These are phyloP conservation scores for Scolanthus callimorphus DNA, from an alignment of 92 coral and sea anemone species.

Conservation along the genomic window DNA sequence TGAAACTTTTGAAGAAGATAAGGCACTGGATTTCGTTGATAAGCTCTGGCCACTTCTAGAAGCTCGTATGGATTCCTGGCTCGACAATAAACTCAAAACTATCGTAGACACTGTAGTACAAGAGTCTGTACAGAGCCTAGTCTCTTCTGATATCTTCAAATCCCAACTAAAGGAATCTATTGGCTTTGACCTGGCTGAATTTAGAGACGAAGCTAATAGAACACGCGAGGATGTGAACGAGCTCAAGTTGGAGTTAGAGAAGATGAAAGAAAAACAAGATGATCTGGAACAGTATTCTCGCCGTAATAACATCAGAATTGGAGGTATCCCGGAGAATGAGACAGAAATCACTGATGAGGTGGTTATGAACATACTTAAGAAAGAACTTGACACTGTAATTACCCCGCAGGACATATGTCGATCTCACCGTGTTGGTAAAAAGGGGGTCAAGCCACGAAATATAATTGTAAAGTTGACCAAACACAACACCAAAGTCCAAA, in stretches of 20 bases:
- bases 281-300: too few relatives aligned
- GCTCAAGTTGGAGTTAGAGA: constrained; percentile 10
- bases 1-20: constrained; percentile 1
- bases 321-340: too few relatives aligned
- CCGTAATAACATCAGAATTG: too few relatives aligned
- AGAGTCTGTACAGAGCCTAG: background rate
- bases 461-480: constrained; percentile 2
- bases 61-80: constrained; percentile 9
- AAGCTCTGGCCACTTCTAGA: constrained; percentile 7
- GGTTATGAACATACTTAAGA: too few relatives aligned
- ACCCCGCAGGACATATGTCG: too few relatives aligned
- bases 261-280: too few relatives aligned
- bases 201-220: constrained; percentile 3
- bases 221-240: constrained; percentile 1
- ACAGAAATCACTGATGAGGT: too few relatives aligned
- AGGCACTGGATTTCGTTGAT: constrained; percentile 1
- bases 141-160: constrained; percentile 8
- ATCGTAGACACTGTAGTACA: constrained; percentile 1
- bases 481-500: constrained; percentile 6
- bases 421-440: too few relatives aligned
- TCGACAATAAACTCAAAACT: background rate
- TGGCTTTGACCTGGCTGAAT: constrained; percentile 2
- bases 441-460: constrained; percentile 1
- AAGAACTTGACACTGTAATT: too few relatives aligned
- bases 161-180: constrained; percentile 6